A percentile compares a stretch with the other conserved stretches of the same genome.
These are phyloP conservation scores for Sthenelais limicola DNA, from an alignment of 2,888 invertebrate genomes.

Conservation along the genomic window DNA sequence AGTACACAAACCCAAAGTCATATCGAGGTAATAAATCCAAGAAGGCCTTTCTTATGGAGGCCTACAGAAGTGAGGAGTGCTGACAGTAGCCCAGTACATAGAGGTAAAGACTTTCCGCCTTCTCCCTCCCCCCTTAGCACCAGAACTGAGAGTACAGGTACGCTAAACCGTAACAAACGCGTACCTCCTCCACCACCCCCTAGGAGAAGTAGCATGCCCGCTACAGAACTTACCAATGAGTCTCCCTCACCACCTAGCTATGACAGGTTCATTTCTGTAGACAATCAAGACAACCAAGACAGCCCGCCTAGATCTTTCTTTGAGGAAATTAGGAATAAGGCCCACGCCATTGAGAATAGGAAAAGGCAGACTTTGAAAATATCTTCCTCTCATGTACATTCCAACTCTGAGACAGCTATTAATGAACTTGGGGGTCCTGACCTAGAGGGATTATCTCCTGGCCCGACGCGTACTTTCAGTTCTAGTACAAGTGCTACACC, in stretches of 20 bases:
- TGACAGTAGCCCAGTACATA: constrained; percentile 44
- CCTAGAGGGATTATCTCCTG: neutral
- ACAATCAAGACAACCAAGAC: neutral
- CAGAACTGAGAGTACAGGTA: constrained; percentile 37
- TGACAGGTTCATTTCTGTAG: neutral
- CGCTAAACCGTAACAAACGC: constrained; percentile 33
- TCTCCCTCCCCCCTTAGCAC: constrained; percentile 33
- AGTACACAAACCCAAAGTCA: neutral
- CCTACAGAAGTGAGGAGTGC: constrained; percentile 41
- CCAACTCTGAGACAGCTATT: constrained; percentile 34
- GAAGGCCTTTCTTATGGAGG: constrained; percentile 20
- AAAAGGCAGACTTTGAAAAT: constrained; percentile 6
- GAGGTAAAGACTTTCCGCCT: constrained; percentile 32
- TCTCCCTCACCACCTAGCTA: constrained; percentile 18
- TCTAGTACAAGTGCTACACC: neutral
- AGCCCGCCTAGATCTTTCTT: constrained; percentile 2
- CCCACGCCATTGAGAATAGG: constrained; percentile 5
- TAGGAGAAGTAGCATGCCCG: constrained; percentile 45
- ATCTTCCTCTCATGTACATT: constrained; percentile 19
- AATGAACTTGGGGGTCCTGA: constrained; percentile 4
- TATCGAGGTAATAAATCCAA: neutral
- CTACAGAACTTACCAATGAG: constrained; percentile 9
- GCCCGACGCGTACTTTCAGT: neutral
- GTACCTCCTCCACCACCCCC: constrained; percentile 44
- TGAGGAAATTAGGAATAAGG: constrained; percentile 11